A percentile compares a stretch with the other conserved stretches of the same genome.
These are phyloP conservation scores for Tricholaema leucomelas DNA, from an alignment of 2,113 vertebrate genomes.

Conservation along the genomic window DNA sequence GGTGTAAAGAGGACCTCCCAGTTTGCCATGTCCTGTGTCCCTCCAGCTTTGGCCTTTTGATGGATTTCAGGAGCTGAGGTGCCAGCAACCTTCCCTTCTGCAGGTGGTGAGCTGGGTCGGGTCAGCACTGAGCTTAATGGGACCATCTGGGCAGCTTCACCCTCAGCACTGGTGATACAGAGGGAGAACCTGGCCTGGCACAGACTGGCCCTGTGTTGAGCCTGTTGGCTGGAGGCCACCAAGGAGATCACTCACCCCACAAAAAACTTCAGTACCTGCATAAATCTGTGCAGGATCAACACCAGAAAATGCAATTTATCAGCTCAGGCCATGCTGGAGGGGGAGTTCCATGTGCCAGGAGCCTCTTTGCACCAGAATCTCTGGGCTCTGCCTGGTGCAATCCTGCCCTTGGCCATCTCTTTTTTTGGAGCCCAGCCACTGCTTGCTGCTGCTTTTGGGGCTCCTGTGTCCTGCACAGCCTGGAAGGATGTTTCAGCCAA, in stretches of 20 bases:
- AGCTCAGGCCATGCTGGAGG: not conserved
- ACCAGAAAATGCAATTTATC: not conserved
- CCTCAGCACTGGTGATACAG: not conserved
- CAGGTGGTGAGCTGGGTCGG: accelerated
- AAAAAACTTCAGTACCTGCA: not conserved
- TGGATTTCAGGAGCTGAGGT: not conserved
- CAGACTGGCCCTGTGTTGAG: accelerated
- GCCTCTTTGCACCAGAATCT: not conserved
- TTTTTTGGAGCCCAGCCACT: not conserved
- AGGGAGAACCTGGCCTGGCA: not conserved
- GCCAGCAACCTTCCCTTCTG: not conserved
- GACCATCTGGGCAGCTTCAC: not conserved
- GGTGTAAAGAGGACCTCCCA: not conserved
- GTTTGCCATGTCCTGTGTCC: not conserved
- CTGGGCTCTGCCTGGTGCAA: not conserved
- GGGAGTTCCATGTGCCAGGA: not conserved
- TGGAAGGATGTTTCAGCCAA: not conserved
- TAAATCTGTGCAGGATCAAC: not conserved
- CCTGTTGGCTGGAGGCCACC: not conserved
- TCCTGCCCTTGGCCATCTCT: not conserved
- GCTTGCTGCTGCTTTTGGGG: not conserved
- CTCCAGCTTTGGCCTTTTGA: not conserved
- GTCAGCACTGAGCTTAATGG: not conserved
- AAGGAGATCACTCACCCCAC: accelerated
- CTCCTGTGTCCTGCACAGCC: not conserved